A percentile compares a stretch with the other conserved stretches of the same genome.
These are phyloP conservation scores for Gouania willdenowi DNA, from an alignment of 2,797 vertebrate species.

Conservation along the genomic window DNA sequence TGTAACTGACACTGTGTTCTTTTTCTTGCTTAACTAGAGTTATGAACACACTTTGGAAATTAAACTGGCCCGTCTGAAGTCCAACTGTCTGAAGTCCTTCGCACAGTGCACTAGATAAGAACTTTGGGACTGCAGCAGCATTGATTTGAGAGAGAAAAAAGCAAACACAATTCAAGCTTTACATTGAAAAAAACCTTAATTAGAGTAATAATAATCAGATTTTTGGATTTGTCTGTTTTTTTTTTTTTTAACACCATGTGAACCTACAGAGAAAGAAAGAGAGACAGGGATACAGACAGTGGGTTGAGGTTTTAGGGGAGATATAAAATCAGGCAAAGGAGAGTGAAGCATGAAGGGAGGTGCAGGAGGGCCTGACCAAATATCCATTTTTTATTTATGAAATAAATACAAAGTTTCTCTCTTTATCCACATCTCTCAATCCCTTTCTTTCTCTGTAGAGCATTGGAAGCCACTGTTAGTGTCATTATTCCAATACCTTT, in stretches of 20 bases:
- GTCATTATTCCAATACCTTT: conserved; percentile 7
- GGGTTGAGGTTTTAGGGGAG: conserved; percentile 24
- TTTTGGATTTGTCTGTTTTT: conserved; percentile 68
- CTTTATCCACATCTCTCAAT: conserved; percentile 78
- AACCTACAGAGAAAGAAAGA: conserved; percentile 84
- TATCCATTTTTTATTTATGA: conserved; percentile 24
- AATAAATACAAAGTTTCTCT: conserved; percentile 72
- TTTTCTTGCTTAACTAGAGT: conserved; percentile 80
- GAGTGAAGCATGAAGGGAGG: conserved; percentile 47
- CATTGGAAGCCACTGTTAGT: conserved; percentile 47
- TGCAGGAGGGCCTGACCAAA: conserved; percentile 60
- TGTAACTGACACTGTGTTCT: conserved; percentile 80
- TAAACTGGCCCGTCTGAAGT: conserved; percentile 79
- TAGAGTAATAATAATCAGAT: conserved; percentile 69
- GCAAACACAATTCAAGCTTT: conserved; percentile 69
- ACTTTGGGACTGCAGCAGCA: conserved; percentile 76
- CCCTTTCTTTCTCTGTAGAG: conserved; percentile 81
- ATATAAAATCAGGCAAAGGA: conserved; percentile 44
- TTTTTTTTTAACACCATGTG: no score
- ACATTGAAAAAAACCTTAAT: conserved; percentile 58
- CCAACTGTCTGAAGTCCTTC: conserved; percentile 80
- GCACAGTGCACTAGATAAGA: conserved; percentile 79
- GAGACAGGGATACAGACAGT: conserved; percentile 68
- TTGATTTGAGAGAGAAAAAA: conserved; percentile 73
- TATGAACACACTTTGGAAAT: conserved; percentile 80